phyloP scores from a whole-genome alignment of 2,113 vertebrate species.

The Otocyon megalotis region DNA sequence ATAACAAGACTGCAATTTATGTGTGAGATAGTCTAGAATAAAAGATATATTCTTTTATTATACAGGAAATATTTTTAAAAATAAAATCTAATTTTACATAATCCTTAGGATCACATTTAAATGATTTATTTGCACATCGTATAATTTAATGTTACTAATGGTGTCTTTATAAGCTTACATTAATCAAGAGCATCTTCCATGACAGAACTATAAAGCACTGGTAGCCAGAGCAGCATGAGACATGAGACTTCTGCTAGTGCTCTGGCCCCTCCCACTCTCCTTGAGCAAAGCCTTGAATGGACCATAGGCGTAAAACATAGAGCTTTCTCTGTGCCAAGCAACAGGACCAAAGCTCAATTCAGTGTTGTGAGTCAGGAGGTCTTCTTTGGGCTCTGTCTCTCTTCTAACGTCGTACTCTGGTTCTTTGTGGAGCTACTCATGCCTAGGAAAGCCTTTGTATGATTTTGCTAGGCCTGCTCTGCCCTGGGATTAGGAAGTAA shows the following conservation, averaged over 20 bases:
- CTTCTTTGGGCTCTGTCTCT: not conserved
- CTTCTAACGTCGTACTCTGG: rapidly evolving
- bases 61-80: not conserved
- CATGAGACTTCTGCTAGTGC: not conserved
- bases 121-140: not conserved
- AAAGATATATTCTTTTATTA: not conserved
- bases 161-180: not conserved
- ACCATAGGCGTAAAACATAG: not conserved
- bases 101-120: not conserved
- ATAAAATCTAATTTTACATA: conserved; percentile 2
- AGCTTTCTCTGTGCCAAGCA: not conserved
- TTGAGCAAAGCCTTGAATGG: not conserved
- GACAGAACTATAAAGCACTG: not conserved
- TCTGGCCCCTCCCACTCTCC: no score
- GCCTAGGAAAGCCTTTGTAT: not conserved
- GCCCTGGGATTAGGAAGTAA: not conserved
- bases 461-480: not conserved
- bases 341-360: not conserved
- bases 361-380: rapidly evolving
- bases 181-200: not conserved
- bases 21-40: not conserved
- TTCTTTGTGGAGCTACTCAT: not conserved
- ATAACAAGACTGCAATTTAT: not conserved
- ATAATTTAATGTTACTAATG: not conserved
- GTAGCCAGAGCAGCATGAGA: not conserved